Conservation (phyloP, 92 coral and sea anemone species). For the Umimayanthus kanabou region DNA sequence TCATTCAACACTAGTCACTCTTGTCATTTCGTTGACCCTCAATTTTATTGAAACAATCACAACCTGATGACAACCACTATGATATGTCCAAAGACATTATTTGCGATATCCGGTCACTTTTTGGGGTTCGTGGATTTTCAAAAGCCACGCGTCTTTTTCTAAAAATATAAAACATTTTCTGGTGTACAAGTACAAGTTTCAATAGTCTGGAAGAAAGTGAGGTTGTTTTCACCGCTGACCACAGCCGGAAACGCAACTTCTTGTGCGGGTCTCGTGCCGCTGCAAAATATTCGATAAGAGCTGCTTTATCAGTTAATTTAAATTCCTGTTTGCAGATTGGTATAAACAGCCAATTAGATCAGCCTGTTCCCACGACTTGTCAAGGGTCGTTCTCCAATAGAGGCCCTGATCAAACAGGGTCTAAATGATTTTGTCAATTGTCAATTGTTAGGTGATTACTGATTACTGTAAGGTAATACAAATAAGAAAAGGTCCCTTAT, state of each 20-base stretch:
- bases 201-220: background rate
- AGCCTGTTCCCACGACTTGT: conserved; percentile 89
- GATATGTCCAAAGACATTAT: background rate
- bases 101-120: conserved; percentile 16
- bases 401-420: conserved; percentile 55
- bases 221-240: background rate
- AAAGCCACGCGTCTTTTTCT: background rate
- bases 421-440: conserved; percentile 47
- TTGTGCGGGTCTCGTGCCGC: conserved; percentile 34
- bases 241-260: conserved; percentile 34
- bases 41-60: background rate
- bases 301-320: conserved; percentile 42
- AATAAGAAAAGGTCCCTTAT: conserved; percentile 9
- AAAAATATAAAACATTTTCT: background rate
- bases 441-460: conserved; percentile 44
- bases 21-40: conserved; percentile 25
- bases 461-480: conserved; percentile 42
- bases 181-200: background rate
- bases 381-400: conserved; percentile 69
- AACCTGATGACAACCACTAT: conserved; percentile 23
- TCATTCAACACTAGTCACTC: background rate
- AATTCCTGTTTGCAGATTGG: conserved; percentile 43
- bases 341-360: conserved; percentile 65
- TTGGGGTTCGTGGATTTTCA: background rate
- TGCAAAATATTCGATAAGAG: conserved; percentile 35